Percentiles rank a stretch among this genome's conserved stretches.
Conservation (phyloP, 2,113 vertebrate species). For the Pithys albifrons region DNA sequence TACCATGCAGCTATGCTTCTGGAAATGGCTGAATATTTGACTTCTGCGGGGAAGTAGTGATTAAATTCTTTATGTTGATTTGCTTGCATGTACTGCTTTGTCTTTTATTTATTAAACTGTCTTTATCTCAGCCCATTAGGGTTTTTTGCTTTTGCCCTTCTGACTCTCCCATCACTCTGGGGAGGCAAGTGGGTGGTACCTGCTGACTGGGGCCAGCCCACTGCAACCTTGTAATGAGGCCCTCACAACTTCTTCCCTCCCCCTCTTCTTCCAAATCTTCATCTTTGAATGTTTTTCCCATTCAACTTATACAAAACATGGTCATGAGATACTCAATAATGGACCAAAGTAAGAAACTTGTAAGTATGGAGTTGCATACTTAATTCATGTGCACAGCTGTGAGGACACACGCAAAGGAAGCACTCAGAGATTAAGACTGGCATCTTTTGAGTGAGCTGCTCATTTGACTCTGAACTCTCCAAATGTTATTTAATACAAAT, state of each 20-base stretch:
- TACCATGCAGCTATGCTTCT: not conserved
- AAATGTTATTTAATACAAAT: not conserved
- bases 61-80: not conserved
- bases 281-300: not conserved
- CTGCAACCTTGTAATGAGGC: not conserved
- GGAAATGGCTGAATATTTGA: not conserved
- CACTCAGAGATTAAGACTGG: not conserved
- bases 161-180: not conserved
- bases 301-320: not conserved
- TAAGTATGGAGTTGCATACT: not conserved
- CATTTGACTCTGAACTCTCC: not conserved
- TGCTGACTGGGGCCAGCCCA: not conserved
- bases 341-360: not conserved
- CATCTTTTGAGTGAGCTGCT: not conserved
- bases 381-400: not conserved
- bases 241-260: not conserved
- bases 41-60: not conserved
- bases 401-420: not conserved
- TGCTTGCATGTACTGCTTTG: not conserved
- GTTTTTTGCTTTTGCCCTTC: not conserved
- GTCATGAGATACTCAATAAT: not conserved
- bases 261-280: not conserved
- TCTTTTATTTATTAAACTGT: not conserved
- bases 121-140: rapidly evolving
- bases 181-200: not conserved